Conservation (phyloP, 2,797 vertebrate genomes). For the Ptychadena robeensis region DNA sequence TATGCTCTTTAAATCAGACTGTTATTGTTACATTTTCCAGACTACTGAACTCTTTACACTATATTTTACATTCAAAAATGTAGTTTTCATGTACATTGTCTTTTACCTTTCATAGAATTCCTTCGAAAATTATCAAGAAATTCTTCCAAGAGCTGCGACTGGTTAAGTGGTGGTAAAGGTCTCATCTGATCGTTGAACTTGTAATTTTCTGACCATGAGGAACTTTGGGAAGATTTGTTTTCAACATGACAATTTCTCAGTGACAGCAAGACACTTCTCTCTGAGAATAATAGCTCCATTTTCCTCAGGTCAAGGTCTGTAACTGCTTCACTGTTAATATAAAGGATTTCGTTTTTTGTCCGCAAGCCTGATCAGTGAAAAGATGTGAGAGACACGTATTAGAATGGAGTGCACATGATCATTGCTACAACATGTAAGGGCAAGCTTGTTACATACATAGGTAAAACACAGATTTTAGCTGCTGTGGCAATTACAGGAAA, state of each 20-base stretch:
- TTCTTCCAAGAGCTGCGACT: conserved; percentile 78
- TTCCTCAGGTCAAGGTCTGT: conserved; percentile 81
- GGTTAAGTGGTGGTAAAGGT: conserved; percentile 67
- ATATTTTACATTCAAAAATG: too few relatives aligned
- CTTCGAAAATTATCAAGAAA: conserved; percentile 81
- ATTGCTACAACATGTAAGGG: neutral
- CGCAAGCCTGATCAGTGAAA: conserved; percentile 78
- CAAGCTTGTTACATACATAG: too few relatives aligned
- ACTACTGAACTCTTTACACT: too few relatives aligned
- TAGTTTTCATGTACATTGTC: too few relatives aligned
- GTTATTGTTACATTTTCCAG: too few relatives aligned
- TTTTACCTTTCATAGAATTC: conserved; percentile 84
- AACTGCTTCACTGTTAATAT: conserved; percentile 82
- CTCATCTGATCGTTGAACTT: conserved; percentile 69
- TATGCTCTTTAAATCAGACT: too few relatives aligned
- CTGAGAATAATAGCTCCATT: conserved; percentile 86
- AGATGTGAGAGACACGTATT: conserved; percentile 39
- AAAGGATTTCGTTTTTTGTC: conserved; percentile 86
- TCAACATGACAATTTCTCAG: conserved; percentile 72
- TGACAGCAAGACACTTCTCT: conserved; percentile 80
- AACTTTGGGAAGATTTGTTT: conserved; percentile 61
- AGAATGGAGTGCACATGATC: neutral
- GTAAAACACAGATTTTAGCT: neutral
- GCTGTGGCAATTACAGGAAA: too few relatives aligned
- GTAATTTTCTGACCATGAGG: conserved; percentile 75